phyloP scores from a whole-genome alignment of 2,113 vertebrate genomes.

The Bucco capensis region DNA sequence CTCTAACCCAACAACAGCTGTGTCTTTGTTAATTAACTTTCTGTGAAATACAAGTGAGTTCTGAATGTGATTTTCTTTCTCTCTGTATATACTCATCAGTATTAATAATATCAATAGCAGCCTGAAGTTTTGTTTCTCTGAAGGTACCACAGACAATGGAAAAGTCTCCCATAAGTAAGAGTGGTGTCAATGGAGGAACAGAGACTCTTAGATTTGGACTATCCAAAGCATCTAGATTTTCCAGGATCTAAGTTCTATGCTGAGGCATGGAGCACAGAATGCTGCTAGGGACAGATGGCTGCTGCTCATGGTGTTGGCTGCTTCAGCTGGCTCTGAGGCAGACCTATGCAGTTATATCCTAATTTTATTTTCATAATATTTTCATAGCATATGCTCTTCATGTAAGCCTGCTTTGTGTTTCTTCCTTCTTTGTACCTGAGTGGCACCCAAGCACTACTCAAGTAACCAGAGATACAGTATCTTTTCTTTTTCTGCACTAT shows the following conservation, averaged over 20 bases:
- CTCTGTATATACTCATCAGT: rapidly evolving
- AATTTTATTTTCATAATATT: background rate
- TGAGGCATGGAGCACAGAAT: rapidly evolving
- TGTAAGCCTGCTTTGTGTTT: background rate
- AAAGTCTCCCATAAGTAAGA: background rate
- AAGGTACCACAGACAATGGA: background rate
- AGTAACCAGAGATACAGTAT: background rate
- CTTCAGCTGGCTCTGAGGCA: background rate
- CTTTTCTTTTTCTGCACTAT: background rate
- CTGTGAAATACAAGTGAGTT: background rate
- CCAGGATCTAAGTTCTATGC: background rate
- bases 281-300: background rate
- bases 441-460: background rate
- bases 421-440: background rate
- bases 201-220: background rate
- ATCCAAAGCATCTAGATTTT: background rate
- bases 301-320: background rate
- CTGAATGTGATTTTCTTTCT: background rate
- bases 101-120: background rate
- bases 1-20: background rate
- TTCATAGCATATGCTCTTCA: background rate
- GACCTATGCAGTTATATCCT: background rate
- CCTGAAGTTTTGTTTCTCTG: background rate
- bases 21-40: background rate
- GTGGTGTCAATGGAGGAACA: background rate